Conservation (phyloP, 2,797 vertebrate genomes). For the Tinamus major region DNA sequence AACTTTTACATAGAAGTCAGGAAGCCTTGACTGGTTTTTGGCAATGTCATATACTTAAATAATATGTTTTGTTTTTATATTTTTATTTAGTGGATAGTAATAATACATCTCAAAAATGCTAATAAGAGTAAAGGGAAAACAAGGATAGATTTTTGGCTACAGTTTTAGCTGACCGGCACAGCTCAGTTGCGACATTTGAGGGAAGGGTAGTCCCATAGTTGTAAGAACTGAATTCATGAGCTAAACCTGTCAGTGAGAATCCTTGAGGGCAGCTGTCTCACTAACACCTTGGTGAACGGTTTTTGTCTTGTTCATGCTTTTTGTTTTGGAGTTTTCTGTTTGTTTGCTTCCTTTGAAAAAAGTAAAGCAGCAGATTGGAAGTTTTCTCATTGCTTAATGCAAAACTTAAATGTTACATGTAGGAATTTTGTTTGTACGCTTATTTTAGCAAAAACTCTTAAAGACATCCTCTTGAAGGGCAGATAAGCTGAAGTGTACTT, state of each 20-base stretch:
- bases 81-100: background rate
- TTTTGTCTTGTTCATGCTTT: background rate
- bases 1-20: background rate
- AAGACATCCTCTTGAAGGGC: background rate
- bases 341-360: too few relatives aligned
- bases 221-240: background rate
- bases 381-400: background rate
- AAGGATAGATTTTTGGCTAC: background rate
- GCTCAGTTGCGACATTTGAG: background rate
- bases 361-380: background rate
- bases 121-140: background rate
- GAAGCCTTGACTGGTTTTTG: background rate
- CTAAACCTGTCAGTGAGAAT: background rate
- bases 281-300: background rate
- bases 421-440: background rate
- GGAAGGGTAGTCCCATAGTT: background rate
- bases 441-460: background rate
- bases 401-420: background rate
- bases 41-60: background rate
- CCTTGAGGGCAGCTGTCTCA: background rate
- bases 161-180: background rate
- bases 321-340: too few relatives aligned
- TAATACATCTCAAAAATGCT: background rate
- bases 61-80: background rate
- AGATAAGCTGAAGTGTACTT: background rate